Percentiles rank a stretch among this genome's conserved stretches.
Evolutionary conservation across 2,888 invertebrate species (phyloP).

Genomic region (Galerucella pusilla): DNA sequence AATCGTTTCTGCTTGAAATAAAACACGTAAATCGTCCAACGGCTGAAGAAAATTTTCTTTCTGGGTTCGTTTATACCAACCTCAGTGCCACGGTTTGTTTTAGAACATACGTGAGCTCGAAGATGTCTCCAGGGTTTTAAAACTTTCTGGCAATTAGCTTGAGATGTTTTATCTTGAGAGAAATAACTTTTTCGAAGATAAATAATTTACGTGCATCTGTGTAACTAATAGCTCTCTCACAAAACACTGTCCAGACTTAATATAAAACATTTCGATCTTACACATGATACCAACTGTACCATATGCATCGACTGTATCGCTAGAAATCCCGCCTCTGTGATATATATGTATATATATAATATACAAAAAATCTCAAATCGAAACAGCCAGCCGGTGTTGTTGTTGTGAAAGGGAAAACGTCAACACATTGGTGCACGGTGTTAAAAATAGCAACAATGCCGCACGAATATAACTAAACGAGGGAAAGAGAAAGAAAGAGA

Average conservation of each 20-base stretch:
- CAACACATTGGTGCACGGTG: slow-evolving; percentile 14
- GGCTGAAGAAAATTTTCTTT: no score
- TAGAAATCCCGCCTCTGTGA: slow-evolving; percentile 10
- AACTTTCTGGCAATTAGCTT: neutral
- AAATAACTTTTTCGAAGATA: neutral
- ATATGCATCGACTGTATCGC: slow-evolving; percentile 8
- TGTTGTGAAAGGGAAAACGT: slow-evolving; percentile 25
- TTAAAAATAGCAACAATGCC: slow-evolving; percentile 37
- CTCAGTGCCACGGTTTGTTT: no score
- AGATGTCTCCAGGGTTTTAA: neutral
- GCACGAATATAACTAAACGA: slow-evolving; percentile 23
- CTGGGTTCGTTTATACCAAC: no score
- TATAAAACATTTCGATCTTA: slow-evolving; percentile 8
- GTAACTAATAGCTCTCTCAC: neutral
- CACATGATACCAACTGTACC: slow-evolving; percentile 12
- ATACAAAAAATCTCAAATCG: slow-evolving; percentile 3
- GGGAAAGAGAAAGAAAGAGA: slow-evolving; percentile 16
- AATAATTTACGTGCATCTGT: slow-evolving; percentile 13
- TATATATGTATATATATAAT: neutral
- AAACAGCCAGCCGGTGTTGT: slow-evolving; percentile 12
- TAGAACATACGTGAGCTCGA: no score
- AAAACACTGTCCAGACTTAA: slow-evolving; percentile 13
- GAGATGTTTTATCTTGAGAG: neutral
- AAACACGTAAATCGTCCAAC: no score
- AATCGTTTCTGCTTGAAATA: no score